Base-by-base conservation (phyloP, 2,888 invertebrate genomes). In the Caprella mutica region DNA sequence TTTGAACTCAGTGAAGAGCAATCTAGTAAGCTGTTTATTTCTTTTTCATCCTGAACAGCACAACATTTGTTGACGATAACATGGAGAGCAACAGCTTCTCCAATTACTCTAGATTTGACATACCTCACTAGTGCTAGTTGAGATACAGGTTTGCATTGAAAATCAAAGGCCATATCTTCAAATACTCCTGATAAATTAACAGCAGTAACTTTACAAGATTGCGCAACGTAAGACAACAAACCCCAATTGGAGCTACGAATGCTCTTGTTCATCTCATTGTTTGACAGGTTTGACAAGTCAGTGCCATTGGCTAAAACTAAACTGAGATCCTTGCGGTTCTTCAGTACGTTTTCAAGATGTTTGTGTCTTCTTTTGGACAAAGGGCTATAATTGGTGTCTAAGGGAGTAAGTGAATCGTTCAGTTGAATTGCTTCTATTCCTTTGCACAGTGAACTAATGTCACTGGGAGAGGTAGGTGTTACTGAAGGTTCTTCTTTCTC, bases 341-440 rank as follows among this genome's bases (percentile, higher is more conserved):
- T 19, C 29, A 48, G 19, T 21, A 48, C 30, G 24, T 29, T 30
- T 21, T 30, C 12, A n/a, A 48, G 48, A 27, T 48, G 29, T 17
- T 48, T 17, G 30, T 48, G 30, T 3, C 48, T 27, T 14, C 48
- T 48, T n/a, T 40, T 9, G n/a, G 8, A 12, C 40, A 40, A 5
- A 40, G n/a, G 21, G 40, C 6, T 40, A 26, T 48, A 48, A 14
- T 48, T 26, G 46, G 27, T 26, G 38, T 19, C 30, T n/a, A n/a
- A 17, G 14, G 61, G 62, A 4, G 64, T 60, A 3, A 64, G 40
- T 3, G 64, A 64, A 23, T 46, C 58, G 43, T 64, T 64, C 8
- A 64, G 54, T 14, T 60, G 42, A 19, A 64, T 39, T 12, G 64
- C 64, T 42, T 64, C 64, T 17, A 64, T 35, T n/a, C 57, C 58